These are phyloP conservation scores for Oryzias sinensis DNA, from an alignment of 2,797 vertebrate species.

Conservation along the genomic window DNA sequence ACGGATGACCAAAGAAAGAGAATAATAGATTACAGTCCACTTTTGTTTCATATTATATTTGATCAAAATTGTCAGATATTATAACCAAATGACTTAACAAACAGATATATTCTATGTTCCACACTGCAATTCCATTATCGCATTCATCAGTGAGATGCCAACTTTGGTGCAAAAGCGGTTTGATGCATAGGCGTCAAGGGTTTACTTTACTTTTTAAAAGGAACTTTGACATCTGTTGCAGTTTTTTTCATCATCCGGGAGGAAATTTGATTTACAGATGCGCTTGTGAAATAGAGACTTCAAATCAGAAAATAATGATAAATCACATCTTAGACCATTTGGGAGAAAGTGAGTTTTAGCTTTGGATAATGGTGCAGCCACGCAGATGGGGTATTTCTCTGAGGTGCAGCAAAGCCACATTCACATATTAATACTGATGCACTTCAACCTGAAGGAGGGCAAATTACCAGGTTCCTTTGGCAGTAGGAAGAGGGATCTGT, in stretches of 20 bases:
- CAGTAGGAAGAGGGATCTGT: conserved; percentile 39
- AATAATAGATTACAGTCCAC: not conserved
- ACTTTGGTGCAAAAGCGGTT: too few species aligned
- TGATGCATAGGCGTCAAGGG: too few species aligned
- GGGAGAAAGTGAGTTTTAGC: not conserved
- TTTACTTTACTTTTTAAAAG: conserved; percentile 25
- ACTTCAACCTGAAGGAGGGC: conserved; percentile 29
- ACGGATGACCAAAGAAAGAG: not conserved
- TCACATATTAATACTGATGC: conserved; percentile 31
- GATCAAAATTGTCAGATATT: not conserved
- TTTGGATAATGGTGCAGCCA: conserved; percentile 4
- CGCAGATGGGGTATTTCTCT: conserved; percentile 28
- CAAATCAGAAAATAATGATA: conserved; percentile 25
- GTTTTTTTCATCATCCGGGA: conserved; percentile 17
- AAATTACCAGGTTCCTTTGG: conserved; percentile 46
- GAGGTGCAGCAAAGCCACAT: conserved; percentile 26
- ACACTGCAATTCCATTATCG: not conserved
- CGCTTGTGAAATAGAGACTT: conserved; percentile 29
- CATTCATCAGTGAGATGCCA: not conserved
- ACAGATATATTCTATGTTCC: too few species aligned
- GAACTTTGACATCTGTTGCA: conserved; percentile 23
- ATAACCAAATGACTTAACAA: not conserved
- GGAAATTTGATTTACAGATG: conserved; percentile 34
- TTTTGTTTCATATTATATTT: conserved; percentile 2
- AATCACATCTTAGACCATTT: conserved; percentile 10